A percentile compares a stretch with the other conserved stretches of the same genome.
These are phyloP conservation scores for Acestrorhynchus altus DNA, from an alignment of 2,797 vertebrate species.

Conservation along the genomic window DNA sequence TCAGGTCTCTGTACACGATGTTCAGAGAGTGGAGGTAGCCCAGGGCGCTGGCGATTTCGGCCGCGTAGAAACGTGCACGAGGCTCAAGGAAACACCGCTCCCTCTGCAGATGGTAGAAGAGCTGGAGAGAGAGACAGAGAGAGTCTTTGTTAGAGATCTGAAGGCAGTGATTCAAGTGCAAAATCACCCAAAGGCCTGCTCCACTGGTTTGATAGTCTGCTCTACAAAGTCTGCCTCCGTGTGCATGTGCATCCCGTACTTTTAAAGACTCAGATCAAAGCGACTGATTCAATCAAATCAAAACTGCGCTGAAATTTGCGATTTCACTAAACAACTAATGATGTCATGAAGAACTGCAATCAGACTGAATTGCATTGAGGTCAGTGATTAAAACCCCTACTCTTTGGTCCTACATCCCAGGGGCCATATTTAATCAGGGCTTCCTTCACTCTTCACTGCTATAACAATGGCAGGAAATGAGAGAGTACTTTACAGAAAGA, in stretches of 20 bases:
- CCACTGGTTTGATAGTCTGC: too few species aligned
- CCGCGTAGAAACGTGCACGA: conserved; percentile 93
- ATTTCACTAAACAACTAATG: neutral
- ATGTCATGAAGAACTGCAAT: neutral
- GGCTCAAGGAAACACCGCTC: conserved; percentile 98
- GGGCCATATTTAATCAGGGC: conserved; percentile 80
- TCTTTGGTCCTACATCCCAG: conserved; percentile 67
- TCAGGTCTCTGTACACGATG: conserved; percentile 98
- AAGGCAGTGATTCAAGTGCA: too few species aligned
- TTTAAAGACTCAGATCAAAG: too few species aligned
- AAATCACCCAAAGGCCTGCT: too few species aligned
- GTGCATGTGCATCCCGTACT: too few species aligned
- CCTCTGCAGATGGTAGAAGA: conserved; percentile 98
- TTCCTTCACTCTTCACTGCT: conserved; percentile 74
- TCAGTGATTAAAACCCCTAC: conserved; percentile 46
- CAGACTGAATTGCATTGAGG: conserved; percentile 20
- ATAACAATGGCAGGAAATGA: conserved; percentile 89
- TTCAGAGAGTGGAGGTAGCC: conserved; percentile 98
- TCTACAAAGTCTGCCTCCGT: too few species aligned
- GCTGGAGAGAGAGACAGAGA: conserved; percentile 70
- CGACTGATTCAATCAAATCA: too few species aligned
- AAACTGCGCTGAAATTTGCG: too few species aligned
- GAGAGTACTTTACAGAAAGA: conserved; percentile 70
- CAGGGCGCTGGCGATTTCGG: conserved; percentile 96
- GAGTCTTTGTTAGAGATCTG: conserved; percentile 16